These are phyloP conservation scores for Elgaria multicarinata DNA, from an alignment of 2,113 vertebrate species.

Conservation along the genomic window DNA sequence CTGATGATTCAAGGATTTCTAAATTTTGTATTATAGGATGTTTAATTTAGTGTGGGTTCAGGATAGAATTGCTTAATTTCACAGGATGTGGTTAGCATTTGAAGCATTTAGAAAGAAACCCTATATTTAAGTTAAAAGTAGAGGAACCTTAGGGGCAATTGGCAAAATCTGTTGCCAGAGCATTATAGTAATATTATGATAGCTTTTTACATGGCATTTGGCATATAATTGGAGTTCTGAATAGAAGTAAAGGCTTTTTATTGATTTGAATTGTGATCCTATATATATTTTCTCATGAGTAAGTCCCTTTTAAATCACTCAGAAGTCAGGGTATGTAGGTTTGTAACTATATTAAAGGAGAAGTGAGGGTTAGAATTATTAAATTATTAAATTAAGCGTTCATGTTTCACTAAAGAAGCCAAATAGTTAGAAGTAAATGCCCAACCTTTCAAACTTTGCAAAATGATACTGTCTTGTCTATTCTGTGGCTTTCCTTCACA, in stretches of 20 bases:
- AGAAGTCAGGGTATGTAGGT: background rate
- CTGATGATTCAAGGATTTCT: constrained; percentile 23
- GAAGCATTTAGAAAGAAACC: constrained; percentile 26
- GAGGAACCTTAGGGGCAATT: background rate
- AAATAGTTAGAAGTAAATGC: background rate
- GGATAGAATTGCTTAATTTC: constrained; percentile 23
- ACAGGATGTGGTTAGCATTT: constrained; percentile 29
- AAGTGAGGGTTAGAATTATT: background rate
- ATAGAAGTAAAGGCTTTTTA: background rate
- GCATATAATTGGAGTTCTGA: constrained; percentile 4
- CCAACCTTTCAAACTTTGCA: background rate
- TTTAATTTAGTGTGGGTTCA: constrained; percentile 15
- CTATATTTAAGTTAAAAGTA: constrained; percentile 28
- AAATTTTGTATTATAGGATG: background rate
- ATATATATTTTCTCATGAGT: background rate
- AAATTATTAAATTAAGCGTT: background rate
- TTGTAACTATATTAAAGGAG: background rate
- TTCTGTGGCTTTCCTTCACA: background rate
- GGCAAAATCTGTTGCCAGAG: background rate
- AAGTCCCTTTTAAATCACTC: background rate
- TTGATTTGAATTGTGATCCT: background rate
- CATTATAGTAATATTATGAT: constrained; percentile 34
- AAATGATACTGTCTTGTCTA: background rate
- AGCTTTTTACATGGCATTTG: constrained; percentile 23
- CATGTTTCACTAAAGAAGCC: background rate